A percentile compares a stretch with the other conserved stretches of the same genome.
These are phyloP conservation scores for Patella caerulea DNA, from an alignment of 2,888 invertebrate species.

Conservation along the genomic window DNA sequence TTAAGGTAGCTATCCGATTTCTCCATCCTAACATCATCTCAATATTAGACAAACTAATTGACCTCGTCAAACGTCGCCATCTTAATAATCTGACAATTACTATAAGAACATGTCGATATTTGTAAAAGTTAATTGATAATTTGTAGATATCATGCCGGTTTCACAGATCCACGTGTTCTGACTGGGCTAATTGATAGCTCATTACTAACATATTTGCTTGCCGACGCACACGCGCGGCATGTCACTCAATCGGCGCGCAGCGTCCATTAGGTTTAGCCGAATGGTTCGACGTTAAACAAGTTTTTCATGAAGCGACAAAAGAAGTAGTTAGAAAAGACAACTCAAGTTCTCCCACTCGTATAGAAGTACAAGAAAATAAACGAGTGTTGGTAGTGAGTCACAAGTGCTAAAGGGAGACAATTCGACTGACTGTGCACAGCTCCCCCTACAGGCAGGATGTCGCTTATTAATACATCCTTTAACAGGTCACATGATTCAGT, in stretches of 20 bases:
- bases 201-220: constrained; percentile 27
- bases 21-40: too few relatives aligned
- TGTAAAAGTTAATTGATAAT: constrained; percentile 28
- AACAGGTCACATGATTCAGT: constrained; percentile 12
- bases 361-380: neutral
- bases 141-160: constrained; percentile 27
- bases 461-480: constrained; percentile 9
- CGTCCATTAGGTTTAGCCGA: neutral
- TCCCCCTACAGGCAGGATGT: constrained; percentile 10
- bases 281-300: constrained; percentile 7
- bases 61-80: constrained; percentile 21
- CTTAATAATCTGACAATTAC: constrained; percentile 28
- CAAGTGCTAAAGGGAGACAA: constrained; percentile 10
- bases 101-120: constrained; percentile 22
- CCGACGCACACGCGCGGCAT: constrained; percentile 20
- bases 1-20: too few relatives aligned
- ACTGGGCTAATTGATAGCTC: constrained; percentile 27
- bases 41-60: too few relatives aligned
- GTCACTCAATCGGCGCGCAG: neutral
- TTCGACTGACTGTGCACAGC: neutral
- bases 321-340: too few relatives aligned
- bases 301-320: neutral
- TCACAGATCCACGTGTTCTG: constrained; percentile 14
- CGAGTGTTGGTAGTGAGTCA: neutral
- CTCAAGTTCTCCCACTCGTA: too few relatives aligned